A percentile compares a stretch with the other conserved stretches of the same genome.
Conservation (phyloP, 2,113 vertebrate species). For the Tyto alba region DNA sequence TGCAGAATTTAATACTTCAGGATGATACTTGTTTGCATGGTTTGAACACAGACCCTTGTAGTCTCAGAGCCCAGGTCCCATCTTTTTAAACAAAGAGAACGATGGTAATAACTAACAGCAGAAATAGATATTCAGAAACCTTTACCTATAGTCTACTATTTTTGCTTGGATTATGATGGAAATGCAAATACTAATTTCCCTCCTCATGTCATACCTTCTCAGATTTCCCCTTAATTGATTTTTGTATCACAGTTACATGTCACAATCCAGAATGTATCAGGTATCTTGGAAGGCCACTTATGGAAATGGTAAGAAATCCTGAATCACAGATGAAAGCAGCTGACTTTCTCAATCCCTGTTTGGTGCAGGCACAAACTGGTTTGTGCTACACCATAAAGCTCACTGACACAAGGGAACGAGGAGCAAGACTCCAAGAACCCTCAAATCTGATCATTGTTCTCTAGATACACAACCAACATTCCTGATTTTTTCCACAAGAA, state of each 20-base stretch:
- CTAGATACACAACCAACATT: background rate
- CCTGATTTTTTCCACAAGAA: accelerated
- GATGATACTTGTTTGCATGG: background rate
- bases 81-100: background rate
- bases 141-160: background rate
- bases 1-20: background rate
- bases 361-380: background rate
- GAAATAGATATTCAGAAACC: background rate
- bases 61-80: background rate
- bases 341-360: background rate
- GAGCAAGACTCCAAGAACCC: background rate
- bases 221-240: background rate
- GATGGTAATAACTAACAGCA: background rate
- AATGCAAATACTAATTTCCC: background rate
- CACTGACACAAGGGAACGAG: background rate
- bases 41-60: background rate
- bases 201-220: background rate
- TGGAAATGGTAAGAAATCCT: background rate
- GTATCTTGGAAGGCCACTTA: background rate
- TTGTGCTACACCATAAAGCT: background rate
- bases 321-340: background rate
- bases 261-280: background rate
- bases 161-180: background rate
- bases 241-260: background rate
- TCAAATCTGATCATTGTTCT: background rate